Conservation (phyloP, 2,888 invertebrate species). For the Coremacera marginata region DNA sequence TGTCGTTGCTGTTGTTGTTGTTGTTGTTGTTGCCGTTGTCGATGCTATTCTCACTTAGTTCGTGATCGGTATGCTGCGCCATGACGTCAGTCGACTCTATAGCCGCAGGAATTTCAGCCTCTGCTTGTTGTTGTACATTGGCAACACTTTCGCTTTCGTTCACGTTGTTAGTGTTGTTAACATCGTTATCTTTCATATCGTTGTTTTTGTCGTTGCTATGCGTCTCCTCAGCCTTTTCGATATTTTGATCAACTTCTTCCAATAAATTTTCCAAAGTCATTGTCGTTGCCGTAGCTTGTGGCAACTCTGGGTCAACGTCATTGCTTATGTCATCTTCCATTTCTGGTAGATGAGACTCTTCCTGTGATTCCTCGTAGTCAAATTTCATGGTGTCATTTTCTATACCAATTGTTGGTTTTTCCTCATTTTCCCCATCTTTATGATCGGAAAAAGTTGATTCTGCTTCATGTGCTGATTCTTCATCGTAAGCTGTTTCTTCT, state of each 20-base stretch:
- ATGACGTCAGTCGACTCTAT: background rate
- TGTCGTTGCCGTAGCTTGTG: background rate
- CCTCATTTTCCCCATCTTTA: background rate
- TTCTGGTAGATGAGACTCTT: constrained; percentile 37
- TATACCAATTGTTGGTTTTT: constrained; percentile 26
- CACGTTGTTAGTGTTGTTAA: constrained; percentile 5
- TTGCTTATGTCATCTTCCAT: background rate
- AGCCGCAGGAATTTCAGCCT: background rate
- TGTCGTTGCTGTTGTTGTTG: background rate
- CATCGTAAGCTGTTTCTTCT: constrained; percentile 10
- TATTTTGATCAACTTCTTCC: constrained; percentile 21
- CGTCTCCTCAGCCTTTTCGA: background rate
- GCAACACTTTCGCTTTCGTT: constrained; percentile 46
- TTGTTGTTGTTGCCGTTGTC: background rate
- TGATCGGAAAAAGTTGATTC: background rate
- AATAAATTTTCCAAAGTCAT: background rate
- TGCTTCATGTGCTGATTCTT: constrained; percentile 11
- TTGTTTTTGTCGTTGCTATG: background rate
- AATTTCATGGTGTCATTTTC: constrained; percentile 63
- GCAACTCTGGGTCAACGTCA: background rate
- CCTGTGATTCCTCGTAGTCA: constrained; percentile 58
- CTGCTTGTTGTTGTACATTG: constrained; percentile 34
- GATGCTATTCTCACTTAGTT: background rate
- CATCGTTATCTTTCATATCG: background rate
- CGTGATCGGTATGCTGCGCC: background rate